Percentiles rank a stretch among this genome's conserved stretches.
These are phyloP conservation scores for Acipenser oxyrinchus DNA, from an alignment of 2,797 vertebrate genomes.

Conservation along the genomic window DNA sequence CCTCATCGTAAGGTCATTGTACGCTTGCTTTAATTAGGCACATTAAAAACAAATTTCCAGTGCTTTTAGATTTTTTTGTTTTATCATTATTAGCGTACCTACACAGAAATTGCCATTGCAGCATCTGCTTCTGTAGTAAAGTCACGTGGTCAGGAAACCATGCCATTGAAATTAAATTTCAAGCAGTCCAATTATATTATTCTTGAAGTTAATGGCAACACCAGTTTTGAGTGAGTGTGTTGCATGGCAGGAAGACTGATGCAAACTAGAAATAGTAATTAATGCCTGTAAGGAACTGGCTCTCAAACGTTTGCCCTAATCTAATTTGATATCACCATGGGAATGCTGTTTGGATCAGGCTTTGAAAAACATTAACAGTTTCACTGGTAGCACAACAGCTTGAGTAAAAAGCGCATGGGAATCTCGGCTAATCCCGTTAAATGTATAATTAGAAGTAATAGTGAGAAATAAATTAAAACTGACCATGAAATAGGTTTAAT, in stretches of 20 bases:
- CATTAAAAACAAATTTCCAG: too few species aligned
- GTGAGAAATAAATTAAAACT: constrained; percentile 44
- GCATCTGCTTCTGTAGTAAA: constrained; percentile 34
- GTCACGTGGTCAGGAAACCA: constrained; percentile 34
- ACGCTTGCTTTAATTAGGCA: too few species aligned
- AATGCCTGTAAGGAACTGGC: constrained; percentile 53
- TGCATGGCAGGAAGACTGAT: constrained; percentile 19
- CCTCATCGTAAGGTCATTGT: too few species aligned
- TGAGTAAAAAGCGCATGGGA: constrained; percentile 27
- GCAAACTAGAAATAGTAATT: constrained; percentile 33
- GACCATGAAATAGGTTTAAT: constrained; percentile 47
- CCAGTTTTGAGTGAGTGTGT: constrained; percentile 33
- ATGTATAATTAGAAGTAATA: constrained; percentile 43
- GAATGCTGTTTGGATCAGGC: constrained; percentile 26
- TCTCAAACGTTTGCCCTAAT: constrained; percentile 53
- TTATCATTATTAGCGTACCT: constrained; percentile 36
- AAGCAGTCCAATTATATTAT: constrained; percentile 18
- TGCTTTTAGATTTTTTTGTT: too few species aligned
- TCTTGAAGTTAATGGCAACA: constrained; percentile 34
- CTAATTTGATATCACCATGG: constrained; percentile 49
- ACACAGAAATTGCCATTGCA: constrained; percentile 24
- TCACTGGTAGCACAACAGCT: background rate
- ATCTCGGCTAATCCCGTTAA: constrained; percentile 30
- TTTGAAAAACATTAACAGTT: constrained; percentile 40
- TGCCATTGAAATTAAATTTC: constrained; percentile 42